Conservation (phyloP, 30 jellyfish, hydroid and myxozoan species). For the Calvadosia cruxmelitensis region DNA sequence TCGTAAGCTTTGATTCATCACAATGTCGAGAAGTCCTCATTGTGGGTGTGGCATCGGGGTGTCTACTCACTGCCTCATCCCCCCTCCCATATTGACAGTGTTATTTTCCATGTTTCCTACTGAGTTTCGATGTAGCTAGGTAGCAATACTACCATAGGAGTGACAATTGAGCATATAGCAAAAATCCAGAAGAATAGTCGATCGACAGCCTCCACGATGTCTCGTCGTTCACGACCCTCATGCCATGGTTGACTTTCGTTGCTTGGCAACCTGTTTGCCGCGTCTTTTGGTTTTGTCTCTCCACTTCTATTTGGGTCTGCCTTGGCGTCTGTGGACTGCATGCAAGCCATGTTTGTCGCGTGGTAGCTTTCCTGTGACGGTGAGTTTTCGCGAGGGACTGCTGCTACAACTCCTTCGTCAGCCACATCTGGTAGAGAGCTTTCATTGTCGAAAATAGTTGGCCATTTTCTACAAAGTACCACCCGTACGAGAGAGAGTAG, state of each 20-base stretch:
- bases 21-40: too few species aligned
- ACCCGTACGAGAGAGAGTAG: constrained; percentile 65
- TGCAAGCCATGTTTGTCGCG: not conserved
- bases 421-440: too few species aligned
- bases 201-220: constrained; percentile 47
- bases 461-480: constrained; percentile 30
- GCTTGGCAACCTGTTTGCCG: constrained; percentile 23
- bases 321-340: not conserved
- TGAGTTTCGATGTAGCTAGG: not conserved
- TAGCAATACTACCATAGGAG: not conserved
- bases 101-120: too few species aligned
- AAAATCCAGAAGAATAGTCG: constrained; percentile 72
- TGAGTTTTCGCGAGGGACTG: not conserved
- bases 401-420: not conserved
- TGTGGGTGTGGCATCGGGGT: too few species aligned
- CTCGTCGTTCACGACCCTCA: constrained; percentile 70
- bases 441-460: too few species aligned
- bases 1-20: too few species aligned
- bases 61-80: too few species aligned
- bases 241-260: constrained; percentile 24
- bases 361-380: not conserved
- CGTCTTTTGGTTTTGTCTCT: too few species aligned
- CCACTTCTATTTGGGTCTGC: too few species aligned
- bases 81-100: too few species aligned
- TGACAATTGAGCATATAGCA: not conserved